phyloP scores from a whole-genome alignment of 2,888 invertebrate species.

The Eugnorisma glareosa region DNA sequence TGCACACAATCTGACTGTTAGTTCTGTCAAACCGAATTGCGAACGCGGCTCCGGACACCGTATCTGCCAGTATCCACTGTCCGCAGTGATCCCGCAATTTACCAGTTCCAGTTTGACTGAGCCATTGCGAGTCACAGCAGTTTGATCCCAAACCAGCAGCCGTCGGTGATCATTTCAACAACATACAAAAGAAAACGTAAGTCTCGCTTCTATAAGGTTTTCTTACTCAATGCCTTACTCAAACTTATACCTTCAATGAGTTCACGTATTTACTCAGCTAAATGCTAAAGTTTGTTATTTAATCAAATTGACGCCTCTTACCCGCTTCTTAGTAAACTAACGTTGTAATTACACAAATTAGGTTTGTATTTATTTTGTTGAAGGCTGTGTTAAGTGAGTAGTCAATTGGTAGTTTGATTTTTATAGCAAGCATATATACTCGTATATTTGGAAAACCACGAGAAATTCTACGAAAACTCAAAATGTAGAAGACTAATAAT shows the following conservation, averaged over 20 bases:
- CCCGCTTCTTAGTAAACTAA: constrained; percentile 20
- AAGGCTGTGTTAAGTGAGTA: background rate
- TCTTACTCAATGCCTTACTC: background rate
- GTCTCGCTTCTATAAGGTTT: background rate
- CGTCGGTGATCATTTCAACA: too few relatives aligned
- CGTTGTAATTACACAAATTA: constrained; percentile 17
- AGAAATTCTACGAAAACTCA: background rate
- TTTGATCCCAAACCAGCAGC: too few relatives aligned
- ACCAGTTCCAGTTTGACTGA: too few relatives aligned
- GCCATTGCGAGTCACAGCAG: too few relatives aligned
- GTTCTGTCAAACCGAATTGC: too few relatives aligned
- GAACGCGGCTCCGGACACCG: too few relatives aligned
- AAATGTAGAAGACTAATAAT: too few relatives aligned
- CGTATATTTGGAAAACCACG: background rate
- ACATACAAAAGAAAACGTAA: background rate
- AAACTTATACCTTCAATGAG: background rate
- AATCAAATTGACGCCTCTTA: constrained; percentile 22
- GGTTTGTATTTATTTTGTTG: constrained; percentile 1
- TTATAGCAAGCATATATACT: background rate
- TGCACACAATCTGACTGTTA: too few relatives aligned
- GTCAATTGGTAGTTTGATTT: background rate
- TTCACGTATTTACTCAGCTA: constrained; percentile 7
- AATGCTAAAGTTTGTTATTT: constrained; percentile 34
- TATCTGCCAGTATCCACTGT: too few relatives aligned
- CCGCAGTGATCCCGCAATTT: too few relatives aligned